phyloP scores from a whole-genome alignment of 2,113 vertebrate species.

The Origma solitaria region DNA sequence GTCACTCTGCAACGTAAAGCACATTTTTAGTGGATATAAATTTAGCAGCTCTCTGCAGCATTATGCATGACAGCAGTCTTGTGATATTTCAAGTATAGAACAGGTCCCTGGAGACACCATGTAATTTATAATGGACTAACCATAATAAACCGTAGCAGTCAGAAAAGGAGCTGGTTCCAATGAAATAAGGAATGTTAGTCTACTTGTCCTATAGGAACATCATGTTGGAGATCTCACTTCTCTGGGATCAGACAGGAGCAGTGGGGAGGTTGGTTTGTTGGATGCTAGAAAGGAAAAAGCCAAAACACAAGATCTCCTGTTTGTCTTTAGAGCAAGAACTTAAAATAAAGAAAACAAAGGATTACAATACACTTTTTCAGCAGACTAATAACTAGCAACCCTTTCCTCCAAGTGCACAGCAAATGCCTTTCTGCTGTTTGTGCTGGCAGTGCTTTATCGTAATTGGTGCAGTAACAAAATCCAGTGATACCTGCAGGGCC shows the following conservation, averaged over 20 bases:
- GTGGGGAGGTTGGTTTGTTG: not conserved
- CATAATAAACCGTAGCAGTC: slow-evolving; percentile 25
- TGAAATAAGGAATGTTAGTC: not conserved
- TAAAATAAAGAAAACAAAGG: not conserved
- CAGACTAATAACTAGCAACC: not conserved
- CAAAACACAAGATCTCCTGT: not conserved
- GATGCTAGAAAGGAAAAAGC: not conserved
- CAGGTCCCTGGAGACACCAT: slow-evolving; percentile 32
- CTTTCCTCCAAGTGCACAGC: not conserved
- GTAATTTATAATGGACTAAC: slow-evolving; percentile 54
- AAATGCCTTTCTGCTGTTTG: not conserved
- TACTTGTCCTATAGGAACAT: not conserved
- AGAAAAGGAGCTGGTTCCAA: slow-evolving; percentile 7
- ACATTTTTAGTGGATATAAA: slow-evolving; percentile 58
- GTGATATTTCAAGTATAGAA: slow-evolving; percentile 59
- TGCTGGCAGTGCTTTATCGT: not conserved
- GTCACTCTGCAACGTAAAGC: slow-evolving; percentile 43
- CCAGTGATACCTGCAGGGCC: not conserved
- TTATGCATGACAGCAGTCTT: slow-evolving; percentile 55
- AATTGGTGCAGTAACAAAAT: not conserved
- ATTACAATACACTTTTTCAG: not conserved
- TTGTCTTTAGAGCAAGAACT: not conserved
- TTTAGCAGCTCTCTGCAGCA: slow-evolving; percentile 59
- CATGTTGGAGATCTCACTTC: not conserved
- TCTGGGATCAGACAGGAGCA: not conserved